These are phyloP conservation scores for Pithys albifrons DNA, from an alignment of 2,113 vertebrate genomes.

Conservation along the genomic window DNA sequence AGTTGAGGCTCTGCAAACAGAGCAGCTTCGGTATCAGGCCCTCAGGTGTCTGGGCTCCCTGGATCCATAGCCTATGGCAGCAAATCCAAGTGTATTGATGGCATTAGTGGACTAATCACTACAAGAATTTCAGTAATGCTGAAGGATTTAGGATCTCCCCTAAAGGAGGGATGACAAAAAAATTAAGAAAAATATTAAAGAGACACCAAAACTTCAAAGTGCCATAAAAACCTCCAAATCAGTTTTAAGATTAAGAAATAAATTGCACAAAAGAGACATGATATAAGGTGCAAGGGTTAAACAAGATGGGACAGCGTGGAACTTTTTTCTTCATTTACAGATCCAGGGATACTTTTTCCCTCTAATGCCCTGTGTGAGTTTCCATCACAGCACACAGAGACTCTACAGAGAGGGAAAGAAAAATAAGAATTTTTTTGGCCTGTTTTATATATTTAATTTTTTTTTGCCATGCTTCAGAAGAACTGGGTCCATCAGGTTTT, in stretches of 20 bases:
- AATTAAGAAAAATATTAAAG: neutral
- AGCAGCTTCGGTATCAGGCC: neutral
- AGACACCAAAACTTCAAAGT: neutral
- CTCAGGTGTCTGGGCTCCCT: neutral
- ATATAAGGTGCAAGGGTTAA: neutral
- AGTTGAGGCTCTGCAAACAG: neutral
- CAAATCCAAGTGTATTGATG: rapidly evolving
- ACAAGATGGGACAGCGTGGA: neutral
- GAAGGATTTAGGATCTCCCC: too few species aligned
- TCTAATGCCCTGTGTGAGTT: neutral
- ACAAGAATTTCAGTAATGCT: neutral
- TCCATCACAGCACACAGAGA: neutral
- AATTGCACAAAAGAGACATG: rapidly evolving
- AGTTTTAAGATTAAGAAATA: neutral
- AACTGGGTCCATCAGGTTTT: neutral
- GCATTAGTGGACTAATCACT: neutral
- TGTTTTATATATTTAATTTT: neutral
- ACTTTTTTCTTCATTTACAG: neutral
- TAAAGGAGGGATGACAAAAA: neutral
- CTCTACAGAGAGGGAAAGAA: rapidly evolving
- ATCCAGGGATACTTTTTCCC: neutral
- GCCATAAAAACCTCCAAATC: neutral
- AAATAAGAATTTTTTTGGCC: neutral
- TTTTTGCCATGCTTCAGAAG: neutral
- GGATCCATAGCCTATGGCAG: rapidly evolving